Evolutionary conservation across 2,888 invertebrate species (phyloP).

Genomic region (Ptilodon capucinus): DNA sequence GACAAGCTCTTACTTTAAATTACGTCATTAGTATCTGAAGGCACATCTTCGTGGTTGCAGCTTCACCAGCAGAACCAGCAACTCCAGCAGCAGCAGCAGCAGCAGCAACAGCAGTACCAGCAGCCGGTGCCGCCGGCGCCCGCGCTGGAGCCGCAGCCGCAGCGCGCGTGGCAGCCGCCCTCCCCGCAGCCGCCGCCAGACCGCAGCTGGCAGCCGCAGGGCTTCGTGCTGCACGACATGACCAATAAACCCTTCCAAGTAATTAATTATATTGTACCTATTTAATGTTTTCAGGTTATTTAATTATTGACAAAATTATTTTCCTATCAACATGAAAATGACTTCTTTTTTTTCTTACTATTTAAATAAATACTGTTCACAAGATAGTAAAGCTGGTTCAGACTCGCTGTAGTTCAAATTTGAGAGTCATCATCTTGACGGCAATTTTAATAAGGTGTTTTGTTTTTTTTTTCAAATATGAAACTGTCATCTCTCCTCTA

Average conservation of each 20-base stretch:
- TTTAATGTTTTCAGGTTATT: no score
- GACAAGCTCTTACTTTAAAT: no score
- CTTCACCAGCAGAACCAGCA: conserved; percentile 61
- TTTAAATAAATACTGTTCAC: no score
- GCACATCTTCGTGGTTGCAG: conserved; percentile 34
- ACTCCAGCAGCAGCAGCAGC: conserved; percentile 44
- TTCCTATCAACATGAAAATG: no score
- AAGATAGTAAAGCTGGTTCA: no score
- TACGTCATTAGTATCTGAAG: neutral
- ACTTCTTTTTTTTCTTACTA: no score
- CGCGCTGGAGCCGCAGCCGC: conserved; percentile 34
- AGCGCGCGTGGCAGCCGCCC: conserved; percentile 71
- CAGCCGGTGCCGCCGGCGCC: conserved; percentile 1
- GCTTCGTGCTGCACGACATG: conserved; percentile 86
- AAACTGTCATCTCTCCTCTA: conserved; percentile 4
- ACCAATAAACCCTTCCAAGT: conserved; percentile 53
- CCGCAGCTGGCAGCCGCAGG: conserved; percentile 74
- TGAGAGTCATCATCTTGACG: no score
- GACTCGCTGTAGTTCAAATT: no score
- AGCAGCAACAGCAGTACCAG: conserved; percentile 62
- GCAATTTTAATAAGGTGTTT: no score
- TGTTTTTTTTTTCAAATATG: neutral
- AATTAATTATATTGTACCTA: neutral
- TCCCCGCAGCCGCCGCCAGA: conserved; percentile 65
- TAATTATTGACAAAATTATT: no score